Evolutionary conservation across 1,140 invertebrate species (phyloP).

Genomic region (Homarus americanus): DNA sequence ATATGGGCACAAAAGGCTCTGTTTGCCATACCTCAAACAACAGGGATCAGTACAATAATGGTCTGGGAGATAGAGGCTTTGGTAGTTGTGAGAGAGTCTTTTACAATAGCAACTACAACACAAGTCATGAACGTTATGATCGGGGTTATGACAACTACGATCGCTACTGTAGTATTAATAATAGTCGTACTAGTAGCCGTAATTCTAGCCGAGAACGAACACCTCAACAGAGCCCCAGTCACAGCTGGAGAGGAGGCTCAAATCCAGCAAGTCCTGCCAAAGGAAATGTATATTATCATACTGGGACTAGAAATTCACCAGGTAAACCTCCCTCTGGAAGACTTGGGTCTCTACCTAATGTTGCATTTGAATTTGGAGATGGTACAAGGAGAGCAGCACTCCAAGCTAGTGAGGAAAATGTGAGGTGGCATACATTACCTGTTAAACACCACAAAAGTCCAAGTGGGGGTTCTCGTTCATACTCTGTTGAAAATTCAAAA

Average conservation of each 20-base stretch:
- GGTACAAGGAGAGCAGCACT: slow-evolving; percentile 19
- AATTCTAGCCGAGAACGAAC: slow-evolving; percentile 54
- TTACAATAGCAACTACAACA: slow-evolving; percentile 58
- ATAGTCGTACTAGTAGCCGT: slow-evolving; percentile 61
- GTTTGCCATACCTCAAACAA: slow-evolving; percentile 19
- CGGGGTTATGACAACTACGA: slow-evolving; percentile 67
- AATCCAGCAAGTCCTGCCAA: slow-evolving; percentile 52
- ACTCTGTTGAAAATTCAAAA: not conserved
- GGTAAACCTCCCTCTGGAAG: slow-evolving; percentile 64
- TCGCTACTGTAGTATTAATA: slow-evolving; percentile 63
- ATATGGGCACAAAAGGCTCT: slow-evolving; percentile 32
- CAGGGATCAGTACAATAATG: slow-evolving; percentile 17
- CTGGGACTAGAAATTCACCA: slow-evolving; percentile 25
- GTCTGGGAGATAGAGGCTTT: slow-evolving; percentile 37
- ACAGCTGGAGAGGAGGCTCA: slow-evolving; percentile 53
- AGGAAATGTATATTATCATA: slow-evolving; percentile 23
- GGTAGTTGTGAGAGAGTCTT: slow-evolving; percentile 59
- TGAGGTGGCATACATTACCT: slow-evolving; percentile 54
- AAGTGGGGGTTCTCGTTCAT: not conserved
- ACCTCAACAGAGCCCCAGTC: slow-evolving; percentile 45
- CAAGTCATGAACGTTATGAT: slow-evolving; percentile 42
- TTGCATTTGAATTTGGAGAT: slow-evolving; percentile 49
- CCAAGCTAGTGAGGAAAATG: slow-evolving; percentile 25
- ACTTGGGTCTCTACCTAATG: slow-evolving; percentile 60
- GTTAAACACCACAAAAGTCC: slow-evolving; percentile 32